Conservation (phyloP, 2,888 invertebrate genomes). For the Drosophila trichaetosa region DNA sequence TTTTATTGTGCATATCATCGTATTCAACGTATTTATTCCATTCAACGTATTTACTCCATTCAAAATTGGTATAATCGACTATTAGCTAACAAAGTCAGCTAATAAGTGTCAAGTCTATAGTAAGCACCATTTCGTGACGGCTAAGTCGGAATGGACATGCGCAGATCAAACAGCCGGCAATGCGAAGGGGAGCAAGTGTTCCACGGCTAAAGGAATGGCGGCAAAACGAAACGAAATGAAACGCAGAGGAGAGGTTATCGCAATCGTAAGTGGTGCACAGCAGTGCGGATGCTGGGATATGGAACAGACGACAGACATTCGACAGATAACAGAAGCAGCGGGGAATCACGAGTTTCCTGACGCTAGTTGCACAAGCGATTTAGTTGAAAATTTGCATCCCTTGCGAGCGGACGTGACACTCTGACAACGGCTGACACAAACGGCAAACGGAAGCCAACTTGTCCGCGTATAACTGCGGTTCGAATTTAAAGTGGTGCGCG, state of each 20-base stretch:
- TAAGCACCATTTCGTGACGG: constrained; percentile 7
- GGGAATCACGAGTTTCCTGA: constrained; percentile 48
- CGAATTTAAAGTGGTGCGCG: constrained; percentile 40
- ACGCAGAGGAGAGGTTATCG: constrained; percentile 7
- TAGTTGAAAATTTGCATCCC: constrained; percentile 77
- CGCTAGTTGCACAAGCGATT: constrained; percentile 52
- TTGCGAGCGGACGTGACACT: constrained; percentile 67
- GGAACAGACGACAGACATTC: constrained; percentile 30
- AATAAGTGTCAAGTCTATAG: constrained; percentile 29
- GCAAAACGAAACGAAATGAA: constrained; percentile 16
- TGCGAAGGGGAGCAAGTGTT: neutral
- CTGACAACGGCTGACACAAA: neutral
- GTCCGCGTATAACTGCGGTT: constrained; percentile 42
- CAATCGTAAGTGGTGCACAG: neutral
- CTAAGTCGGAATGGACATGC: constrained; percentile 49
- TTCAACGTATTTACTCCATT: neutral
- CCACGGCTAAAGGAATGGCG: neutral
- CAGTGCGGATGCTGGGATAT: constrained; percentile 24
- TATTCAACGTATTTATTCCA: neutral
- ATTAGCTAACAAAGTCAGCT: constrained; percentile 30
- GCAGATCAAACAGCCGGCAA: constrained; percentile 39
- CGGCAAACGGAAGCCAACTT: constrained; percentile 41
- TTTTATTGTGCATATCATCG: neutral
- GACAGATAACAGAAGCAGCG: constrained; percentile 31
- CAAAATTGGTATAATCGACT: constrained; percentile 15